phyloP scores from a whole-genome alignment of 2,797 vertebrate genomes.

The Otus scops region DNA sequence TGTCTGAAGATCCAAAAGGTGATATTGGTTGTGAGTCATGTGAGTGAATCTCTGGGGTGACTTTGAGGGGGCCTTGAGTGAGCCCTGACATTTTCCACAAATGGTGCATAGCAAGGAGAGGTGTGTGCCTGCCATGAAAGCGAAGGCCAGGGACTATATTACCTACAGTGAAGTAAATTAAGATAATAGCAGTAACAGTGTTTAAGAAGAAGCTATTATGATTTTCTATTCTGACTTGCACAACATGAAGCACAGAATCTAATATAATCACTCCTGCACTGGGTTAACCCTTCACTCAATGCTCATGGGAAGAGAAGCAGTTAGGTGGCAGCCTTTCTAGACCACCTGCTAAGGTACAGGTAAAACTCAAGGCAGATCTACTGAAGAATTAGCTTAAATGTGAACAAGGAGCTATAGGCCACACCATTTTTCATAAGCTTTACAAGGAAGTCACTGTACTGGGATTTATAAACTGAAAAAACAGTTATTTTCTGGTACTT shows the following conservation, averaged over 20 bases:
- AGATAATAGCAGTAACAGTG: not conserved
- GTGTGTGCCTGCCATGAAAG: not conserved
- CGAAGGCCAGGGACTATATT: not conserved
- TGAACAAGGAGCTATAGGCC: not conserved
- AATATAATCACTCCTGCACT: not conserved
- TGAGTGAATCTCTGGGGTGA: not conserved
- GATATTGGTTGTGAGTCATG: not conserved
- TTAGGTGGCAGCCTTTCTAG: not conserved
- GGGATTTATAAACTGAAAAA: not conserved
- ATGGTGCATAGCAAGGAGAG: not conserved
- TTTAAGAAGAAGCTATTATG: not conserved
- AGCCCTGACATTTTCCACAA: not conserved
- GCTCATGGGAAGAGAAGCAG: not conserved
- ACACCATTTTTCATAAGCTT: not conserved
- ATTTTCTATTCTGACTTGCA: not conserved
- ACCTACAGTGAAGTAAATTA: not conserved
- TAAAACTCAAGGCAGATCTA: not conserved
- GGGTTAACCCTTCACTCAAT: not conserved
- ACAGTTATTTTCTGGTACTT: not conserved
- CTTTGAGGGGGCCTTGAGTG: not conserved
- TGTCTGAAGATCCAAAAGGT: not conserved
- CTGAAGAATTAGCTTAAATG: not conserved
- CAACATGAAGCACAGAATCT: not conserved
- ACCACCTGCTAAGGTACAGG: not conserved
- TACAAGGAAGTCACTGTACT: not conserved